A percentile compares a stretch with the other conserved stretches of the same genome.
phyloP scores from a whole-genome alignment of 2,888 invertebrate genomes.

The Protula sp. region DNA sequence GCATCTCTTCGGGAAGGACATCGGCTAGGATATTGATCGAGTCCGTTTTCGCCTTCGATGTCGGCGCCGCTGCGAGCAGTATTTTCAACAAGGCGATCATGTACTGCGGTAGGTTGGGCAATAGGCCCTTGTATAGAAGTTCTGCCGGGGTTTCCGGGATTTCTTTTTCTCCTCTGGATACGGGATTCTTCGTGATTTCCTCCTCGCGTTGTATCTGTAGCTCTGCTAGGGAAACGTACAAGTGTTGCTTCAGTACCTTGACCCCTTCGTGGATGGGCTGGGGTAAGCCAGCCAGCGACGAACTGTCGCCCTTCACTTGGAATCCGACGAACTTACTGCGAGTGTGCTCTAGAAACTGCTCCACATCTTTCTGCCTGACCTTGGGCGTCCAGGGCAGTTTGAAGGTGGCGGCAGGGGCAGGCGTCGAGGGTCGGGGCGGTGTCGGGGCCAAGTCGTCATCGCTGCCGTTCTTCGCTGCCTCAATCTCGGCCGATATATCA shows the following conservation, averaged over 20 bases:
- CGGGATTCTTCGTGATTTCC: slow-evolving; percentile 83
- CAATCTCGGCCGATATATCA: slow-evolving; percentile 68
- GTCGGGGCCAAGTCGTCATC: slow-evolving; percentile 61
- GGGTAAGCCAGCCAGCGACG: slow-evolving; percentile 90
- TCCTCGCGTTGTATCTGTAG: slow-evolving; percentile 86
- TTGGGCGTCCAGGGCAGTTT: slow-evolving; percentile 94
- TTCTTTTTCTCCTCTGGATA: slow-evolving; percentile 63
- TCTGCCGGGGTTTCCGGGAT: slow-evolving; percentile 79
- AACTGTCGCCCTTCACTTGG: slow-evolving; percentile 69
- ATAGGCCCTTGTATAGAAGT: slow-evolving; percentile 84
- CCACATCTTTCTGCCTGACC: slow-evolving; percentile 73
- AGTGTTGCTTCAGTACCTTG: slow-evolving; percentile 79
- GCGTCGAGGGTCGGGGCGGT: slow-evolving; percentile 62
- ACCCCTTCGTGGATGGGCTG: slow-evolving; percentile 96
- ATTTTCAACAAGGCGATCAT: slow-evolving; percentile 97
- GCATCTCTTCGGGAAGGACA: slow-evolving; percentile 95
- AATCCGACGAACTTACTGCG: slow-evolving; percentile 94
- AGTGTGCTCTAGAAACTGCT: slow-evolving; percentile 83
- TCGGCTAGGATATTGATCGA: slow-evolving; percentile 98
- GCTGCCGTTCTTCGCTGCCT: slow-evolving; percentile 87
- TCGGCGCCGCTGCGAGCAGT: slow-evolving; percentile 92
- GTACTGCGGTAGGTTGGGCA: slow-evolving; percentile 93
- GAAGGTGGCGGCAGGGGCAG: slow-evolving; percentile 35
- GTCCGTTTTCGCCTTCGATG: slow-evolving; percentile 93
- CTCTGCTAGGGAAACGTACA: slow-evolving; percentile 89